Conservation (phyloP, 1,140 invertebrate species). For the Tetragonula clypearis region DNA sequence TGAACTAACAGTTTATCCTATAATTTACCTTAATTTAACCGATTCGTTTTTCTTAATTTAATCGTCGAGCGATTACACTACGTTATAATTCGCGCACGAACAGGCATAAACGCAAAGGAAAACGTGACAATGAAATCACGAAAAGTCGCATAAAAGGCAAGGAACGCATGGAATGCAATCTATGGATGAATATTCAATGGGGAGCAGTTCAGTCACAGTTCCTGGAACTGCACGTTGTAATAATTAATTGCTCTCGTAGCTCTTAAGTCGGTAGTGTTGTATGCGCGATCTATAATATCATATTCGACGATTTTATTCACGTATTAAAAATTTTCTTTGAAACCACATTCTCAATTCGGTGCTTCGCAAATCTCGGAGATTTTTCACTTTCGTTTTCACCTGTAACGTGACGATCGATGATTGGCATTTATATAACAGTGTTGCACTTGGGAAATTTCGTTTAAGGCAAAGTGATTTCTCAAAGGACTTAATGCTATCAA, state of each 20-base stretch:
- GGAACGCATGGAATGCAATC: conserved; percentile 49
- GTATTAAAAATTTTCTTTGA: not conserved
- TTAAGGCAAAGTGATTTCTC: not conserved
- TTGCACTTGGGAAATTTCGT: not conserved
- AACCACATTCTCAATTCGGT: not conserved
- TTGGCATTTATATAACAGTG: not conserved
- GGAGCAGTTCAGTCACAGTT: not conserved
- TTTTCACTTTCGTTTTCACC: not conserved
- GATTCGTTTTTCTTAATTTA: not conserved
- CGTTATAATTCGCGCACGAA: not conserved
- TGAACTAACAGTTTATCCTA: too few species aligned
- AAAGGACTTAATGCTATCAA: not conserved
- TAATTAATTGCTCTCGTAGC: conserved; percentile 16
- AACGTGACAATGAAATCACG: conserved; percentile 25
- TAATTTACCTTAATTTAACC: not conserved
- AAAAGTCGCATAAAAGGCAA: conserved; percentile 70
- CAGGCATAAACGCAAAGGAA: not conserved
- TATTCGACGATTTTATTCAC: not conserved
- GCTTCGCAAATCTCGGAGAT: too few species aligned
- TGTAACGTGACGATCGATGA: not conserved
- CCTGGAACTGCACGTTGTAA: not conserved
- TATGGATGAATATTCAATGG: conserved; percentile 29
- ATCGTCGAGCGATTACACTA: not conserved
- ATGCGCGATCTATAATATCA: not conserved
- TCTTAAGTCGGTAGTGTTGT: too few species aligned